Evolutionary conservation across 92 coral and sea anemone genomes (phyloP).

Genomic region (Nematostella vectensis): DNA sequence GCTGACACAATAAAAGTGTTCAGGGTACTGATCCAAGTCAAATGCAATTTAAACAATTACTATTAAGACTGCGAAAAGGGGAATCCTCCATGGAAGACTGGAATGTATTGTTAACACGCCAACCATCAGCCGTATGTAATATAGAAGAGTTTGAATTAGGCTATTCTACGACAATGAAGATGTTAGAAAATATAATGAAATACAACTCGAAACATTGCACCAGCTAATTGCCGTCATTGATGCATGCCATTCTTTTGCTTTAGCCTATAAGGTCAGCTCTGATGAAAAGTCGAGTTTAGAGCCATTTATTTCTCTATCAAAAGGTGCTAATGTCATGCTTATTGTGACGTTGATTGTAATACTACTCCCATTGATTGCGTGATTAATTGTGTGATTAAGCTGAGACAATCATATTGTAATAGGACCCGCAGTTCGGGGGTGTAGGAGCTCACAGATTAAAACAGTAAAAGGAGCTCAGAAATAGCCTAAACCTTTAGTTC

Average conservation of each 20-base stretch:
- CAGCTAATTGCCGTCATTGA: slow-evolving; percentile 22
- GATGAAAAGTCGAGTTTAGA: slow-evolving; percentile 37
- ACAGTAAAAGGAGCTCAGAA: no score
- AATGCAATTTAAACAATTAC: slow-evolving; percentile 26
- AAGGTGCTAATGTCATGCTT: slow-evolving; percentile 30
- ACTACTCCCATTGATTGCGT: no score
- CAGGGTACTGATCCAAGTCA: slow-evolving; percentile 40
- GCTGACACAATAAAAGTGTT: slow-evolving; percentile 25
- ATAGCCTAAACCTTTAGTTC: no score
- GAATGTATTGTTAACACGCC: slow-evolving; percentile 13
- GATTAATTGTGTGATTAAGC: no score
- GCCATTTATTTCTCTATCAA: slow-evolving; percentile 27
- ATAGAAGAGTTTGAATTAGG: slow-evolving; percentile 17
- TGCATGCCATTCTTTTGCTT: slow-evolving; percentile 38
- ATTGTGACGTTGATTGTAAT: no score
- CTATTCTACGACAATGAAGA: slow-evolving; percentile 29
- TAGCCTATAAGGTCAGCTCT: slow-evolving; percentile 12
- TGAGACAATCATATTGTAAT: no score
- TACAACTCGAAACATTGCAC: slow-evolving; percentile 13
- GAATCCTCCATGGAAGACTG: slow-evolving; percentile 18
- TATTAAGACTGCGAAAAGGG: slow-evolving; percentile 10
- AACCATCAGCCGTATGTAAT: slow-evolving; percentile 18
- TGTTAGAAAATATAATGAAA: slow-evolving; percentile 19
- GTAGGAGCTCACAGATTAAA: no score
- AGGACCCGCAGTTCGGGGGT: no score